Base-by-base conservation (phyloP, 2,888 invertebrate genomes). In the Latheticus oryzae region DNA sequence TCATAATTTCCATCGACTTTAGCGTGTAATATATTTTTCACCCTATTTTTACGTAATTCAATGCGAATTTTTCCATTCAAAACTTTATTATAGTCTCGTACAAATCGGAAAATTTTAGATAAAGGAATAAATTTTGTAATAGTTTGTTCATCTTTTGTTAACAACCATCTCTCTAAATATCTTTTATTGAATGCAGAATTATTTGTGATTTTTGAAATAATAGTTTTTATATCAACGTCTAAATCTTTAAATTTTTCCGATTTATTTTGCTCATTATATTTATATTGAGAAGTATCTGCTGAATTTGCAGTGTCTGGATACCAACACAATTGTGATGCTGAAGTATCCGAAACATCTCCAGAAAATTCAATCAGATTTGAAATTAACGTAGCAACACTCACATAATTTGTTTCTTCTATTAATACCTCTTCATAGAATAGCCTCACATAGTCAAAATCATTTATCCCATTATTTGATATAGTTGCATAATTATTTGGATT, bases 261-360 rank as follows among this genome's bases (percentile, higher is more conserved):
- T 21, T 21, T 21, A 21, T 21, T 21, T 21, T 21, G 23, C 23
- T 21, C 23, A 21, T 21, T 21, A 21, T 21, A 21, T 21, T 21
- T 21, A 21, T 21, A 21, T 21, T 21, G 23, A 21, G 23, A 21
- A 21, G 23, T 21, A 21, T 21, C 23, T 21, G 23, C 23, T 21
- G 23, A 21, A 21, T 21, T 7, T 21, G 23, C 23, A 21, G 23
- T 21, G 23, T 21, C 23, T 21, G 23, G 23, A 21, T 21, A 21
- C 23, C 23, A 21, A 21, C 23, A 21, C 23, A 21, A 21, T 21
- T 21, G 23, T 21, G 23, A 21, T 21, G 23, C 23, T 21, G 23
- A 21, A 21, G 23, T 21, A 21, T 21, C 23, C 23, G 23, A 21
- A 21, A 21, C 23, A 21, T 21, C 23, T 21, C 23, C 23, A 21